Evolutionary conservation across 37 sponge, comb jelly and placozoan genomes (phyloP).

Genomic region (Diacarnus erythraeanus): DNA sequence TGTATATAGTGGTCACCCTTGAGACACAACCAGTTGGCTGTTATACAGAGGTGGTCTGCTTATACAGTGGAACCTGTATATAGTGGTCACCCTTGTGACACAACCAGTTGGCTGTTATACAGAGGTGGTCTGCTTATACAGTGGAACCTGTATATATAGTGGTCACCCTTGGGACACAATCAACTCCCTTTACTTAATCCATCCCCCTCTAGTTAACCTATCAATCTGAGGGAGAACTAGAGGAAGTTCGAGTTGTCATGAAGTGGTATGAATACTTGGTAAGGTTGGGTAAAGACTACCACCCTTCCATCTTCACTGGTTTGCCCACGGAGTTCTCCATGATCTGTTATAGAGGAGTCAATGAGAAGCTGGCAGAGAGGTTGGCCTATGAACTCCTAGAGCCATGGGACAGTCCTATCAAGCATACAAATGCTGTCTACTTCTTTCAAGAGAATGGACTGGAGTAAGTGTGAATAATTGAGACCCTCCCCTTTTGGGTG

Average conservation of each 20-base stretch:
- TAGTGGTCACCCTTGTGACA: too few species aligned
- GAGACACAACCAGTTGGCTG: too few species aligned
- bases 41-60: too few species aligned
- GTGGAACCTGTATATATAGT: too few species aligned
- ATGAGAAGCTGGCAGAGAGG: neutral
- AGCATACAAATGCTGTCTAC: slow-evolving; percentile 12
- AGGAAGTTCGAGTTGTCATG: neutral
- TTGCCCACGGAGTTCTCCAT: neutral
- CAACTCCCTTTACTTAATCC: slow-evolving; percentile 1
- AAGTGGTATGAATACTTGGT: slow-evolving; percentile 4
- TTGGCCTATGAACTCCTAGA: neutral
- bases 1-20: too few species aligned
- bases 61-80: too few species aligned
- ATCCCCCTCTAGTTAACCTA: slow-evolving; percentile 21
- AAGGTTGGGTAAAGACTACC: neutral
- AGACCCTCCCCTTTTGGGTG: too few species aligned
- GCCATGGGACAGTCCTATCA: neutral
- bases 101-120: too few species aligned
- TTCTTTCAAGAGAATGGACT: slow-evolving; percentile 22
- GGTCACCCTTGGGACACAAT: too few species aligned
- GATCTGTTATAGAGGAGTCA: neutral
- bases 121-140: too few species aligned
- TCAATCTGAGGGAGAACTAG: slow-evolving; percentile 15
- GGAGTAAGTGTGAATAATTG: too few species aligned
- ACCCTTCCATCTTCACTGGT: slow-evolving; percentile 20